Evolutionary conservation across 2,888 invertebrate species (phyloP).

Genomic region (Phasia obesa): DNA sequence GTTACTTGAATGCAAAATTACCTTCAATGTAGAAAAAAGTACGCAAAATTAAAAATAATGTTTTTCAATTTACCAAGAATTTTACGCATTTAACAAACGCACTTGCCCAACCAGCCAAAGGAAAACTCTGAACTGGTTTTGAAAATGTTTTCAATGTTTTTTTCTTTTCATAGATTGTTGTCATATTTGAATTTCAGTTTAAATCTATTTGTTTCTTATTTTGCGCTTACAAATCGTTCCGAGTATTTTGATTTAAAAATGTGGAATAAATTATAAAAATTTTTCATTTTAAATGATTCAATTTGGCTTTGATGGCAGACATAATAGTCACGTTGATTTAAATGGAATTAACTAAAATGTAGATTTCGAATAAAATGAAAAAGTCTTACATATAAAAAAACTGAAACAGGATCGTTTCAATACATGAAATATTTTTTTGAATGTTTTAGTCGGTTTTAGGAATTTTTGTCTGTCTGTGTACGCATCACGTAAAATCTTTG

Average conservation of each 20-base stretch:
- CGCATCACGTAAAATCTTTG: too few species aligned
- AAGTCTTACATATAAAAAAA: too few species aligned
- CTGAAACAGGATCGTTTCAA: too few species aligned
- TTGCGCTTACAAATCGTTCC: slow-evolving; percentile 6
- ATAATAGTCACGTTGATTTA: slow-evolving; percentile 60
- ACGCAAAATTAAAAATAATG: slow-evolving; percentile 11
- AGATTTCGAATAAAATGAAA: too few species aligned
- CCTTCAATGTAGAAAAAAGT: slow-evolving; percentile 26
- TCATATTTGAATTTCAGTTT: slow-evolving; percentile 20
- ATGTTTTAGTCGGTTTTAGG: too few species aligned
- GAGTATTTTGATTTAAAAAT: slow-evolving; percentile 13
- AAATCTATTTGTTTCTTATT: not conserved
- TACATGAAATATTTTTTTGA: too few species aligned
- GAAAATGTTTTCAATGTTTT: slow-evolving; percentile 1
- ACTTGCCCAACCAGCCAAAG: slow-evolving; percentile 4
- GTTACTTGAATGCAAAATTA: slow-evolving; percentile 40
- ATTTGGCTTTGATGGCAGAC: slow-evolving; percentile 56
- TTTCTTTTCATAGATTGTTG: slow-evolving; percentile 27
- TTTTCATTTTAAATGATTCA: slow-evolving; percentile 43
- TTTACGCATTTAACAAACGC: slow-evolving; percentile 45
- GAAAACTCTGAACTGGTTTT: slow-evolving; percentile 49
- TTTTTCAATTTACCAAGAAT: slow-evolving; percentile 40
- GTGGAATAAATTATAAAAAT: slow-evolving; percentile 10
- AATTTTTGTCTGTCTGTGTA: too few species aligned
- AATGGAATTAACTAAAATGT: slow-evolving; percentile 18